Evolutionary conservation across 1,140 invertebrate genomes (phyloP), one percentile per base, ranked within the genome.

Genomic region (Stegodyphus dumicola): DNA sequence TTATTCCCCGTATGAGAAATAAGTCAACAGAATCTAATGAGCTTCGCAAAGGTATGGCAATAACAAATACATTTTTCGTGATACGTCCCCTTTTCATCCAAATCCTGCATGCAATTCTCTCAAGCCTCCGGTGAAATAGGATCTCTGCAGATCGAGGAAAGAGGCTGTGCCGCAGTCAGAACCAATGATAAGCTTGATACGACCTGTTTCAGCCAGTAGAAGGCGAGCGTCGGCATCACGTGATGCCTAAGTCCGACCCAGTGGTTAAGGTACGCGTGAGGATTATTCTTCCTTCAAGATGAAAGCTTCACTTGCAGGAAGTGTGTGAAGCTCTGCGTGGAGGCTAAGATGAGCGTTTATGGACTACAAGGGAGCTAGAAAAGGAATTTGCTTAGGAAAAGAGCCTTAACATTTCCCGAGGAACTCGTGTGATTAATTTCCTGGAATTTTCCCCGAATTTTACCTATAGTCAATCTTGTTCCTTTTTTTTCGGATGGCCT

Each of bases 81-180:
- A 9, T 60, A 60, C 56, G 56, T 60, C 15, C 56, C 15, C 56
- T 60, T 60, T 60, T 60, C 56, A 9, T 60, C 15, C 9, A 15
- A 60, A 15, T 60, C 15, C 56, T 60, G 56, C 56, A 60, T 60
- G 56, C 56, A 60, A 60, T 60, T 60, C 15, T 60, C 56, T 60
- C 56, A 60, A 60, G 56, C 56, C 56, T 60, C 56, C 9, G 56
- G 56, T 5, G 15, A 60, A 15, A 60, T 60, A 15, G 56, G 56
- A 60, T 15, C 56, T 33, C 54, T 49, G 73, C 73, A 75, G 73
- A 75, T 56, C n/a, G 54, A 33, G 73, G 54, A 54, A 75, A 56
- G 53, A 56, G 53, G 53, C 33, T 15, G 48, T 13, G 9, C 9
- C 69, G 69, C 56, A 60, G 56, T 60, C 15, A 10, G 10, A 71